Evolutionary conservation across 2,888 invertebrate genomes (phyloP).

Genomic region (Athripsodes cinereus): DNA sequence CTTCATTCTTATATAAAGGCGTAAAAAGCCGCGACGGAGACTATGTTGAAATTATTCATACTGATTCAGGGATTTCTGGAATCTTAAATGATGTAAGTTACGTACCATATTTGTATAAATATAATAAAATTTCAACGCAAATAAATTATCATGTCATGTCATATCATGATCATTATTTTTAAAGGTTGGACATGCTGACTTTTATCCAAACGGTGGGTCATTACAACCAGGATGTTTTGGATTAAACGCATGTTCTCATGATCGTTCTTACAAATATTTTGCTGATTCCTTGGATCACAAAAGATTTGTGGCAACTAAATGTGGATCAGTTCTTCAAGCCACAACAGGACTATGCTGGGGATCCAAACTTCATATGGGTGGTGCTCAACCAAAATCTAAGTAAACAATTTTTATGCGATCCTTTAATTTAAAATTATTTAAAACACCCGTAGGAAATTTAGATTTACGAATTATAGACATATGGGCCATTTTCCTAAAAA

Average conservation of each 20-base stretch:
- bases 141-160: too few species aligned
- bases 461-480: too few species aligned
- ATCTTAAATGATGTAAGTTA: conserved; percentile 4
- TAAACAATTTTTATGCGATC: not conserved
- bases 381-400: not conserved
- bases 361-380: not conserved
- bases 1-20: conserved; percentile 16
- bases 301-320: conserved; percentile 35
- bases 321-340: conserved; percentile 30
- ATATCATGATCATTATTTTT: too few species aligned
- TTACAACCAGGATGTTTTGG: conserved; percentile 19
- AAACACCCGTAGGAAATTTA: too few species aligned
- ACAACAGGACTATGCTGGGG: not conserved
- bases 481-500: too few species aligned
- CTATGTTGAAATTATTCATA: conserved; percentile 24
- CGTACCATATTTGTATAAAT: too few species aligned
- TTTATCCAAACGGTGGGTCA: conserved; percentile 24
- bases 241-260: conserved; percentile 15
- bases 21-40: conserved; percentile 11
- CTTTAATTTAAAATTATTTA: too few species aligned
- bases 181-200: conserved; percentile 29
- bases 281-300: conserved; percentile 35
- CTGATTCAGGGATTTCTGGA: conserved; percentile 30
- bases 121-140: too few species aligned
- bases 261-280: conserved; percentile 35